Base-by-base conservation (phyloP, 1,140 invertebrate genomes). In the Apis cerana region DNA sequence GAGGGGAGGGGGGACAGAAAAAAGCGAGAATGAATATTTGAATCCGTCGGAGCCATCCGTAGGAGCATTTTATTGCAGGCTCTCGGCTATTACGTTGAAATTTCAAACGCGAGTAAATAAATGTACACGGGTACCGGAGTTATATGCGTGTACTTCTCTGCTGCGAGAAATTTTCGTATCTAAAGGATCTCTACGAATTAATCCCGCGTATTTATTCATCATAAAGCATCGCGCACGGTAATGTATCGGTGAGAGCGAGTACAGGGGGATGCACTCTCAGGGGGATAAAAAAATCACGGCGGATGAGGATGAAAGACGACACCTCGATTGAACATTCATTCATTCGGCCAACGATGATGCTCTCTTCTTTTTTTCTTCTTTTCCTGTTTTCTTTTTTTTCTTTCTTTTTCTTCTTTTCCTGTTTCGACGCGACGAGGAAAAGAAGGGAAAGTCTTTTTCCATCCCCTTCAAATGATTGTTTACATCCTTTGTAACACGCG, bases 31-130 rank as follows among this genome's bases (percentile, higher is more conserved):
- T 11, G 56, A 64, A 52, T 62, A 80, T 52, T 43, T 19, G 58
- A 79, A 43, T 79, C n/a, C 54, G 5, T 61, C 19, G 48, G 33
- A 33, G 50, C 10, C 33, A 43, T 43, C 33, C 19, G 15, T 27
- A 10, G 65, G 21, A 23, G 54, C 23, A 21, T 77, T 77, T 80
- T 64, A 64, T 52, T 43, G 27, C 50, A 1, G 19, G n/a, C 67
- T 11, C 21, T 5, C 11, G 33, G 21, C 17, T 21, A 78, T 79
- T 33, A 50, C 67, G 67, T 21, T 64, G 43, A 71, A 71, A 54
- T 71, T 62, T 80, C 54, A 21, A 79, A 70, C 76, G 52, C 43
- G 17, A 13, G n/a, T 70, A 61, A 79, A 79, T 80, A 54, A 80
- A 80, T 64, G 48, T 13, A 62, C 27, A 48, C 0, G 21, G 13